Evolutionary conservation across 2,797 vertebrate genomes (phyloP), one percentile per base, ranked within the genome.

Genomic region (Platalea minor): DNA sequence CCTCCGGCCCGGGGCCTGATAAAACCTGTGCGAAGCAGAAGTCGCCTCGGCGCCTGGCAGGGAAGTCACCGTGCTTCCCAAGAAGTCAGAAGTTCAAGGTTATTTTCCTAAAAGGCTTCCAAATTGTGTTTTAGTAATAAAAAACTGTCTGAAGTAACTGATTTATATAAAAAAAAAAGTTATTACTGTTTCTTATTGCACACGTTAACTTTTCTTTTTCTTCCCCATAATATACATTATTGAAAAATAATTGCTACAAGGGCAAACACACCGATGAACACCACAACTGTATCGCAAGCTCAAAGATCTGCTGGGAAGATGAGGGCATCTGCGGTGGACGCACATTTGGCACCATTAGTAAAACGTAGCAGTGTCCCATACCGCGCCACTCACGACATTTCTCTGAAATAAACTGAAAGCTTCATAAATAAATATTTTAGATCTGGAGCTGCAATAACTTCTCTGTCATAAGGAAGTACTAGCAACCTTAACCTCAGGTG

Each of bases 311-410:
- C 48, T 2, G 45, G 31, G 7, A 17, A 3, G 41, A 15, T 5
- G 17, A 33, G 23, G 35, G 18, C n/a, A 17, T 7, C 23, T n/a
- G 13, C 3, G 4, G 19, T 3, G 14, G 11, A 7, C 4, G 10
- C 31, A 2, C 7, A 0, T 25, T 35, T 31, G 41, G 56, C 43
- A 14, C 13, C n/a, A 2, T 5, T 10, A 28, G 8, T 19, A 28
- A 43, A 56, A 29, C 4, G 1, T 1, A 51, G 37, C 20, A 1
- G 4, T 3, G 5, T 43, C 20, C 43, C 26, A 7, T 11, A 2
- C 29, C 0, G 0, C 5, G 29, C 39, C 23, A 3, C 33, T 54
- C 20, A 0, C 2, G 11, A 7, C 25, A 8, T 37, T 18, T 64
- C 19, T 33, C 68, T 8, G 37, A 85, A 93, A 76, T 61, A 76